Base-by-base conservation (phyloP, 2,888 invertebrate genomes). In the Koerneria pararmatus region DNA sequence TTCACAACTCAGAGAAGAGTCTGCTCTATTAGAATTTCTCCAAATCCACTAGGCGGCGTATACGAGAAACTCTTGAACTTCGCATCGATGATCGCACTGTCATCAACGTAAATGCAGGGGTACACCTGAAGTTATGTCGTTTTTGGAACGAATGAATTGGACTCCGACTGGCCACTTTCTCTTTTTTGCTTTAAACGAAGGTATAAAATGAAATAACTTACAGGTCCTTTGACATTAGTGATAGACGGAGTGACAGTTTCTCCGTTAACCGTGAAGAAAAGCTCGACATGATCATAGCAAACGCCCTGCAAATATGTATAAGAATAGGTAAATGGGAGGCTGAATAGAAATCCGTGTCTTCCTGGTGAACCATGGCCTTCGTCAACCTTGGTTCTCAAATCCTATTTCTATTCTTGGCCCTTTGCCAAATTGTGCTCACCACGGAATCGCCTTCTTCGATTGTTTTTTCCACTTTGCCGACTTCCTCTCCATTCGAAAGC, bases 1-100 rank as follows among this genome's bases (percentile, higher is more conserved):
- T n/a, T n/a, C n/a, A n/a, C n/a, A n/a, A n/a, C n/a, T n/a, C n/a
- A 97, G 76, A 97, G 90, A 64, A 97, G 87, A 1, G 95, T 94
- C 85, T 97, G 94, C 85, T 97, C 97, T 91, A 97, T 92, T 74
- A 97, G 95, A 85, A 91, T 91, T 79, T 95, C 94, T 84, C 91
- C 95, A 48, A 95, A 95, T 61, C 89, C 87, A 0, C 86, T 84
- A 2, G 85, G 85, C 46, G 91, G 90, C 0, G 90, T 88, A 83
- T 91, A 90, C 74, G 89, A 88, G 84, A 95, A 95, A 83, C 91
- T 91, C 77, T 92, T 91, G 84, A 97, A 89, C 80, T 93, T 90
- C 73, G 95, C 90, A 85, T 98, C 98, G 86, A 98, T 85, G 77
- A 97, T 95, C 34, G 97, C 95, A 74, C 95, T 95, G 84, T 95